A percentile compares a stretch with the other conserved stretches of the same genome.
Evolutionary conservation across 30 jellyfish, hydroid and myxozoan species (phyloP).

Genomic region (Catostylus mosaicus): DNA sequence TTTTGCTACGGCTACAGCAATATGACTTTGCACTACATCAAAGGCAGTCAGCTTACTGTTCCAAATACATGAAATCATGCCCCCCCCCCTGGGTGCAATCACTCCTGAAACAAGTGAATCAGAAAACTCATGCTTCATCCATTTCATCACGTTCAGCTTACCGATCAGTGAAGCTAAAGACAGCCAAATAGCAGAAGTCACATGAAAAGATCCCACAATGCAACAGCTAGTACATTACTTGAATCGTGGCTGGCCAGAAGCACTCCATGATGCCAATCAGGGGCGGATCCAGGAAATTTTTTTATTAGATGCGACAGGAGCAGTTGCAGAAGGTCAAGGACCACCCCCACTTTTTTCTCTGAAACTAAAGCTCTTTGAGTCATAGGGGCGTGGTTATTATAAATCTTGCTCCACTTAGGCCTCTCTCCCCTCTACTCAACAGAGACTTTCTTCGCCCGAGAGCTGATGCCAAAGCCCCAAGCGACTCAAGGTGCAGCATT

Average conservation of each 20-base stretch:
- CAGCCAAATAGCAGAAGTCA: conserved; percentile 25
- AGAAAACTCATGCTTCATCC: conserved; percentile 38
- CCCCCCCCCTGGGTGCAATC: conserved; percentile 36
- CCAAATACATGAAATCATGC: conserved; percentile 68
- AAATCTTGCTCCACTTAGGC: no score
- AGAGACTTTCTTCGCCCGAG: no score
- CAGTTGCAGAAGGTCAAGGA: no score
- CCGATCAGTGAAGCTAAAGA: conserved; percentile 40
- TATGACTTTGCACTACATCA: conserved; percentile 33
- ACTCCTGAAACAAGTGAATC: conserved; percentile 40
- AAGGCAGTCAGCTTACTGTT: conserved; percentile 25
- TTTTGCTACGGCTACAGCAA: conserved; percentile 46
- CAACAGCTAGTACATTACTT: conserved; percentile 23
- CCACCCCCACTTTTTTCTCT: no score
- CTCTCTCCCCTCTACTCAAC: no score
- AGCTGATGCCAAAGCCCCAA: no score
- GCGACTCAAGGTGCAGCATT: no score
- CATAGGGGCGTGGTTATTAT: no score
- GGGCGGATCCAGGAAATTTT: no score
- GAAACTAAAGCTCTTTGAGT: no score
- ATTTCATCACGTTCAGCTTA: conserved; percentile 17
- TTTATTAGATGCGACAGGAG: no score
- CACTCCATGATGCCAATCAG: conserved; percentile 47
- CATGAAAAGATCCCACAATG: conserved; percentile 29
- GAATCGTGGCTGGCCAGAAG: conserved; percentile 28